Percentiles rank a stretch among this genome's conserved stretches.
Evolutionary conservation across 2,113 vertebrate species (phyloP).

Genomic region (Lethenteron camtschaticum): DNA sequence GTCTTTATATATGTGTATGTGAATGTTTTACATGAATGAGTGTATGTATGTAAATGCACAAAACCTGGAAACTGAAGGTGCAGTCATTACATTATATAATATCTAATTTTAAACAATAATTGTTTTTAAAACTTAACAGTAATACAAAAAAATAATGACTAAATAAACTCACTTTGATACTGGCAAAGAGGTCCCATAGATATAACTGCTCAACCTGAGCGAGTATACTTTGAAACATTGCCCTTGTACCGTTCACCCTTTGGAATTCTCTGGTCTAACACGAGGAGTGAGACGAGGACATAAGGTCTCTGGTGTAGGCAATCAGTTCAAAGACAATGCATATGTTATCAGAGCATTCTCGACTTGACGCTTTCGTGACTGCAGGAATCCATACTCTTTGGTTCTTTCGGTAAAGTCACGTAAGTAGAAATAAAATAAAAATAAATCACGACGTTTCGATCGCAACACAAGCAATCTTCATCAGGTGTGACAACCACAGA

Average conservation of each 20-base stretch:
- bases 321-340: neutral
- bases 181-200: neutral
- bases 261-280: neutral
- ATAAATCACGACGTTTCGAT: too few species aligned
- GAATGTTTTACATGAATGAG: neutral
- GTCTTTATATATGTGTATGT: slow-evolving; percentile 1
- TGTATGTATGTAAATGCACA: neutral
- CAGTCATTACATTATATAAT: neutral
- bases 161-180: neutral
- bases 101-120: neutral
- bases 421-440: too few species aligned
- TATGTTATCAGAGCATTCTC: neutral
- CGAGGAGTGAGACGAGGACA: neutral
- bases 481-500: too few species aligned
- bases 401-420: too few species aligned
- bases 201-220: neutral
- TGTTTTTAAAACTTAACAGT: neutral
- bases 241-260: neutral
- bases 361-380: neutral
- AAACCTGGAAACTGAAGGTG: neutral
- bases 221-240: neutral
- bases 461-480: too few species aligned
- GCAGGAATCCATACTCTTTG: too few species aligned
- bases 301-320: neutral
- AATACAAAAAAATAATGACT: neutral